A percentile compares a stretch with the other conserved stretches of the same genome.
These are phyloP conservation scores for Sebastes cheni DNA, from an alignment of 2,797 vertebrate species.

Conservation along the genomic window DNA sequence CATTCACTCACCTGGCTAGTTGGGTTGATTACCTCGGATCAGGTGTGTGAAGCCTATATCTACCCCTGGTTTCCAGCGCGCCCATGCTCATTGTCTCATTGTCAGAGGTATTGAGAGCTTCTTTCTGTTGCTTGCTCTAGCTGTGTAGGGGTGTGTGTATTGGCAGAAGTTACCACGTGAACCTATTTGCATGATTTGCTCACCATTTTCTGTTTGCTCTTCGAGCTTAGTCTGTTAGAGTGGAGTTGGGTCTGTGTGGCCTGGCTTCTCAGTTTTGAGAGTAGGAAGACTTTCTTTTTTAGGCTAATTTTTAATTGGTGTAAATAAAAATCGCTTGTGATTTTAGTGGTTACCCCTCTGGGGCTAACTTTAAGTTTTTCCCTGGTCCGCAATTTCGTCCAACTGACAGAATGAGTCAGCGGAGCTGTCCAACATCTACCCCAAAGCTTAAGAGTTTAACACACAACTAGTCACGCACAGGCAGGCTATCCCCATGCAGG, in stretches of 20 bases:
- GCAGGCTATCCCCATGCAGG: too few species aligned
- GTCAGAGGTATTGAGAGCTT: too few species aligned
- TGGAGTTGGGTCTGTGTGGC: too few species aligned
- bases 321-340: too few species aligned
- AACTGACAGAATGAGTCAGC: neutral
- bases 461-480: too few species aligned
- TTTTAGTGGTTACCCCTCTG: neutral
- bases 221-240: neutral
- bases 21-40: neutral
- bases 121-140: neutral
- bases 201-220: neutral
- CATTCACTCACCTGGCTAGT: neutral
- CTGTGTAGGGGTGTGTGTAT: neutral
- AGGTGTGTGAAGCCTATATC: neutral
- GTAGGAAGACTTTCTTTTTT: neutral
- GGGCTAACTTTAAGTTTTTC: neutral
- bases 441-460: too few species aligned
- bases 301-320: neutral
- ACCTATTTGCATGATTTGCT: neutral
- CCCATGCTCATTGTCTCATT: neutral
- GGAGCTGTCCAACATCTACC: too few species aligned
- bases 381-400: neutral
- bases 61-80: neutral
- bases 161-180: neutral
- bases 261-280: neutral